phyloP scores from a whole-genome alignment of 2,797 vertebrate species.

The Oceanodroma leucorhoa region DNA sequence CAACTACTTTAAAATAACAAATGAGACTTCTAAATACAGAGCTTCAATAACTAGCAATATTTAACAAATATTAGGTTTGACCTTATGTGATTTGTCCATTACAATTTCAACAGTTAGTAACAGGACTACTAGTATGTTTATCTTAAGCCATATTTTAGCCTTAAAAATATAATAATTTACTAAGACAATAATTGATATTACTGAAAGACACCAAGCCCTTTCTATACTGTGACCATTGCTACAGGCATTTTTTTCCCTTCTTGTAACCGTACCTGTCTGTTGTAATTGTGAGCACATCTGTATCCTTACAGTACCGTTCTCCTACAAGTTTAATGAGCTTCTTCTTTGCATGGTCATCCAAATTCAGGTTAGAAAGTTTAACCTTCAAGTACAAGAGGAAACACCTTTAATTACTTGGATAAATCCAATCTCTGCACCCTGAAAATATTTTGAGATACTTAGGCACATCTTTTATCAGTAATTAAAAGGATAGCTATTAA shows the following conservation, averaged over 20 bases:
- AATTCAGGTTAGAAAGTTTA: constrained; percentile 89
- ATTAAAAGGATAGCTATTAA: not conserved
- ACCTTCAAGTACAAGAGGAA: constrained; percentile 77
- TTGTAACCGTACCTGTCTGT: constrained; percentile 83
- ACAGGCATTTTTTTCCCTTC: not conserved
- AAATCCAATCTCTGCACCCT: not conserved
- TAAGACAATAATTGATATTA: not conserved
- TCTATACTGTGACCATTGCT: not conserved
- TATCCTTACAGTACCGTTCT: constrained; percentile 82
- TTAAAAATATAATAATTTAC: not conserved
- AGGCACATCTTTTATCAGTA: not conserved
- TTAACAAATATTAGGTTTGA: not conserved
- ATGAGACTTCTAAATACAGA: not conserved
- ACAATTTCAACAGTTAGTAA: not conserved
- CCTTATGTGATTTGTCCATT: not conserved
- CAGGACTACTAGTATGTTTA: not conserved
- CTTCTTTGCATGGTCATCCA: constrained; percentile 91
- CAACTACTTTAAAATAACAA: not conserved
- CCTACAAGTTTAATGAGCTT: constrained; percentile 90
- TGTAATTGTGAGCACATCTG: constrained; percentile 85
- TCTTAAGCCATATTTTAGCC: not conserved
- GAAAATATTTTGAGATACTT: not conserved
- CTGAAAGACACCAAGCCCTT: not conserved
- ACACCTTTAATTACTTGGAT: not conserved
- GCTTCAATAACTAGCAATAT: not conserved